phyloP scores from a whole-genome alignment of 2,888 invertebrate genomes.

The Liposcelis brunnea region DNA sequence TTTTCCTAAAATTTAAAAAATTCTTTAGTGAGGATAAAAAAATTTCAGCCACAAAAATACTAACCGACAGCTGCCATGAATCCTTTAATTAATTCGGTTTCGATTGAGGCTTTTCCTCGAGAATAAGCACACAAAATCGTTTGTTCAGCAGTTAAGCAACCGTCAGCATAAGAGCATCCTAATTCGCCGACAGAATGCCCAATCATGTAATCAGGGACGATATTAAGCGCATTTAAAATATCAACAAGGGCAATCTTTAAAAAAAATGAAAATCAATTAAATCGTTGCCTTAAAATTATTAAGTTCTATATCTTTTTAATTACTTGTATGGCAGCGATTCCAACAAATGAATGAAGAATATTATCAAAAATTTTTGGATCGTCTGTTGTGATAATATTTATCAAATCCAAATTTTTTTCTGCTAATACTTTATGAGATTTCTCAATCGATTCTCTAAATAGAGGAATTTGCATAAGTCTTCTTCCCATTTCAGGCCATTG shows the following conservation, averaged over 20 bases:
- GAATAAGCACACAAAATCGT: constrained; percentile 41
- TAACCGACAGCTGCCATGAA: constrained; percentile 36
- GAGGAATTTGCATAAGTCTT: constrained; percentile 45
- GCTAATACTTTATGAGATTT: constrained; percentile 38
- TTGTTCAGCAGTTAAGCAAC: constrained; percentile 40
- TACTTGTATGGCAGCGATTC: constrained; percentile 51
- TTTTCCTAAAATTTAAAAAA: background rate
- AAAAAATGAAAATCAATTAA: too few species aligned
- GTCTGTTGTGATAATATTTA: constrained; percentile 40
- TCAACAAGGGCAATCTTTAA: constrained; percentile 43
- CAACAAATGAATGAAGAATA: constrained; percentile 51
- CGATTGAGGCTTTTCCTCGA: constrained; percentile 31
- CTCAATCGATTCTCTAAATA: constrained; percentile 45
- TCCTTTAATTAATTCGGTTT: constrained; percentile 25
- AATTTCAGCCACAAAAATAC: background rate
- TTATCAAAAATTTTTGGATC: constrained; percentile 43
- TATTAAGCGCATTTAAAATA: constrained; percentile 37
- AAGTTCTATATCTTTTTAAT: too few species aligned
- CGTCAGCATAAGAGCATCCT: constrained; percentile 47
- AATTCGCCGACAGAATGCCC: constrained; percentile 50
- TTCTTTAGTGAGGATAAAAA: background rate
- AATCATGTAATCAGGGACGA: constrained; percentile 55
- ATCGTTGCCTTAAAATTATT: too few species aligned
- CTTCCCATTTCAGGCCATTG: constrained; percentile 55
- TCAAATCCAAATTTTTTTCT: constrained; percentile 42